Conservation (phyloP, 2,797 vertebrate genomes). For the Cryptoprocta ferox region DNA sequence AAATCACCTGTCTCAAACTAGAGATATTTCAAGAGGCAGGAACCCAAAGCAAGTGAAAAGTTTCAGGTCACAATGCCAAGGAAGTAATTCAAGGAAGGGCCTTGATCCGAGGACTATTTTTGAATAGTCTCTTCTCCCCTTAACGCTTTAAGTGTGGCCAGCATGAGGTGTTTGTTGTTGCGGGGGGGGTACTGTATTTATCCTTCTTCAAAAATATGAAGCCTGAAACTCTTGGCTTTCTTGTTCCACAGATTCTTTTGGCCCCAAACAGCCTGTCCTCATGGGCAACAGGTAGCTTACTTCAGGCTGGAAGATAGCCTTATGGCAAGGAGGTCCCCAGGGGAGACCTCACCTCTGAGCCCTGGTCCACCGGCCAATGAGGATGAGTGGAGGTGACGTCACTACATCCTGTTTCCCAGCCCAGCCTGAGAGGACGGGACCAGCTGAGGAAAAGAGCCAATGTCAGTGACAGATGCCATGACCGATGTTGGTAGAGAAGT, state of each 20-base stretch:
- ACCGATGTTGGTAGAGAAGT: conserved; percentile 61
- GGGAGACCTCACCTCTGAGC: background rate
- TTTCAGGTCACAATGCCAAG: background rate
- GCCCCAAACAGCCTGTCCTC: background rate
- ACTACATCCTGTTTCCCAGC: conserved; percentile 15
- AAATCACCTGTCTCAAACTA: background rate
- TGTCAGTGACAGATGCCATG: background rate
- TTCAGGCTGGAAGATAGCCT: background rate
- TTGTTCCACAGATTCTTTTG: background rate
- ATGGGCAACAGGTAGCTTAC: background rate
- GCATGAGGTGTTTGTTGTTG: background rate
- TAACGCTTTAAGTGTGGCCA: background rate
- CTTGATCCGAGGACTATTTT: background rate
- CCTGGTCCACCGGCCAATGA: conserved; percentile 22
- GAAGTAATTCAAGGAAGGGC: background rate
- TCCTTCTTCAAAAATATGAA: conserved; percentile 1
- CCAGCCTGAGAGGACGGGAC: background rate
- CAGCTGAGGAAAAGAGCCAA: conserved; percentile 7
- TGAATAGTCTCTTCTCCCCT: background rate
- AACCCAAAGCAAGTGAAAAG: background rate
- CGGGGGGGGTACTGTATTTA: background rate
- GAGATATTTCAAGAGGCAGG: background rate
- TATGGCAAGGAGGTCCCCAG: background rate
- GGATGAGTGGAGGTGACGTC: background rate
- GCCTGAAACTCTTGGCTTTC: background rate